Conservation (phyloP, 2,888 invertebrate species). For the Plagodis pulveraria region DNA sequence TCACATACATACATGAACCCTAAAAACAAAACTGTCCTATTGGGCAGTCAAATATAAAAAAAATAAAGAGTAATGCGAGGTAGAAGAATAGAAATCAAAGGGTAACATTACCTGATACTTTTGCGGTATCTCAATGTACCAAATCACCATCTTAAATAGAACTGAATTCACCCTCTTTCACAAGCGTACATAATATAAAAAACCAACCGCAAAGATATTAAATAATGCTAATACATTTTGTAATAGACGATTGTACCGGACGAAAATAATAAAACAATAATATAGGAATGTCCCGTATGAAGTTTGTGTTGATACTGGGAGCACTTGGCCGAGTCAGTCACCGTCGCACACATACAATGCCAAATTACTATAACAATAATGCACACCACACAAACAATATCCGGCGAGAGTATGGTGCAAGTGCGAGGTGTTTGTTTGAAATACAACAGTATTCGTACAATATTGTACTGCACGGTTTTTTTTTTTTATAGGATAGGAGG, state of each 20-base stretch:
- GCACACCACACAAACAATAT: constrained; percentile 61
- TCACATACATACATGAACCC: too few relatives aligned
- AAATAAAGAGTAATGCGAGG: too few relatives aligned
- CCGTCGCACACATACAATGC: constrained; percentile 53
- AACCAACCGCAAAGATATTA: too few relatives aligned
- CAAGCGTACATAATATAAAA: constrained; percentile 7
- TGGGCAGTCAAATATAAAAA: too few relatives aligned
- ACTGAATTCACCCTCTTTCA: constrained; percentile 17
- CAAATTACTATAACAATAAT: constrained; percentile 73
- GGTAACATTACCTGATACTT: constrained; percentile 49
- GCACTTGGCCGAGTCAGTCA: constrained; percentile 11
- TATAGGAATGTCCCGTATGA: constrained; percentile 25
- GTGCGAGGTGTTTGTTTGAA: constrained; percentile 19
- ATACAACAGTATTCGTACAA: not conserved
- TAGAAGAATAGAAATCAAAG: too few relatives aligned
- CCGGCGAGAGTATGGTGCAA: constrained; percentile 55
- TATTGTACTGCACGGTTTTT: too few relatives aligned
- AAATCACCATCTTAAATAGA: constrained; percentile 58
- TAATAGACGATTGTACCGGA: too few relatives aligned
- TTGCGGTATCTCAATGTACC: constrained; percentile 54
- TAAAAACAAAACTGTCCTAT: too few relatives aligned
- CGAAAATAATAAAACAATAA: not conserved
- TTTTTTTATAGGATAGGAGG: too few relatives aligned
- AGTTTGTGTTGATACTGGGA: constrained; percentile 23
- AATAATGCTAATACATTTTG: too few relatives aligned